Conservation (phyloP, 2,113 vertebrate species). For the Ptyas mucosa region DNA sequence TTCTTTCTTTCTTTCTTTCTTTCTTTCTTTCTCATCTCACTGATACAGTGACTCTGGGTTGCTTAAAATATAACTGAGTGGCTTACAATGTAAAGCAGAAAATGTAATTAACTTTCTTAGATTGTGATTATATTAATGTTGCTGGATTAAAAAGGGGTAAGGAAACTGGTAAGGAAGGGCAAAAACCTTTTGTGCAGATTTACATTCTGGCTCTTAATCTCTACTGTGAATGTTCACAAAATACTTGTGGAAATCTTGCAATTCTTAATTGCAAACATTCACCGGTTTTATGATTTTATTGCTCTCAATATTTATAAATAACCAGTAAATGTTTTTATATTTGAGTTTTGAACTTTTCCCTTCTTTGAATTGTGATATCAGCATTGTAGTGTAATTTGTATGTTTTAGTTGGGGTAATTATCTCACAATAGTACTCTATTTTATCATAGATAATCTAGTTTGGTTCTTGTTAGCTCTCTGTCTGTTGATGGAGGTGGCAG, state of each 20-base stretch:
- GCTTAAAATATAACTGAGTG: neutral
- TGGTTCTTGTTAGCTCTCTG: neutral
- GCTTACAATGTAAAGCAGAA: neutral
- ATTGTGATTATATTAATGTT: neutral
- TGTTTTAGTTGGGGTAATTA: neutral
- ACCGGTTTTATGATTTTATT: slow-evolving; percentile 57
- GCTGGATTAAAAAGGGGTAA: neutral
- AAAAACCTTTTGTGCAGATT: slow-evolving; percentile 1
- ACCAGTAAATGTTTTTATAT: slow-evolving; percentile 36
- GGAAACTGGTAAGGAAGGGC: fast-evolving
- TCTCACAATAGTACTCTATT: neutral
- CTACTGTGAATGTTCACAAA: slow-evolving; percentile 47
- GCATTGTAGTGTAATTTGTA: slow-evolving; percentile 33
- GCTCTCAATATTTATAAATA: slow-evolving; percentile 51
- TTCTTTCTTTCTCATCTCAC: too few relatives aligned
- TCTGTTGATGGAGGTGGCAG: neutral
- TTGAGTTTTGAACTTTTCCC: slow-evolving; percentile 56
- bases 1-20: too few relatives aligned
- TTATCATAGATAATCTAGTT: neutral
- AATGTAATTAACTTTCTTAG: neutral
- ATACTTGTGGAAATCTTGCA: slow-evolving; percentile 30
- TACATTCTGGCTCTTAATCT: slow-evolving; percentile 35
- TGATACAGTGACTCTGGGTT: too few relatives aligned
- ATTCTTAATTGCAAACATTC: slow-evolving; percentile 53
- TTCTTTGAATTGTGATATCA: slow-evolving; percentile 52